phyloP scores from a whole-genome alignment of 2,888 invertebrate genomes.

The Diabrotica balteata region DNA sequence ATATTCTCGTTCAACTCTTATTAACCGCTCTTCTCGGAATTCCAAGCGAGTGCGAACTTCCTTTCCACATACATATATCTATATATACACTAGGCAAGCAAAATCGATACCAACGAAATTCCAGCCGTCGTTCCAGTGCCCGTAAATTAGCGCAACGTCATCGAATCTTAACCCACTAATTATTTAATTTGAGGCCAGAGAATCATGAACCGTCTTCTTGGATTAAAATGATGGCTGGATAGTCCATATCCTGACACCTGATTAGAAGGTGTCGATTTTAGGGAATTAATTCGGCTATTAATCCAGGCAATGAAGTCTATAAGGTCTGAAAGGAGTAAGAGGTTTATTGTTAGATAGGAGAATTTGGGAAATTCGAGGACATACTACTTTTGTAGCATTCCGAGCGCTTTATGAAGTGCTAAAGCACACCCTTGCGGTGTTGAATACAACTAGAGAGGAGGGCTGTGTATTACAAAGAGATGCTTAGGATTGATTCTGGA shows the following conservation, averaged over 20 bases:
- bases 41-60: slow-evolving; percentile 5
- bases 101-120: slow-evolving; percentile 12
- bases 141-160: slow-evolving; percentile 12
- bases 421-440: too few relatives aligned
- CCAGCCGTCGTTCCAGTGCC: slow-evolving; percentile 11
- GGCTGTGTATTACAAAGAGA: too few relatives aligned
- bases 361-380: too few relatives aligned
- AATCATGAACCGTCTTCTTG: slow-evolving; percentile 13
- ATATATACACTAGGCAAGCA: too few relatives aligned
- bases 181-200: slow-evolving; percentile 20
- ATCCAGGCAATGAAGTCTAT: too few relatives aligned
- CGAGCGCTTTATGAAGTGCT: too few relatives aligned
- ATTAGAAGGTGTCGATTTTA: slow-evolving; percentile 15
- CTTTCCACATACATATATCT: slow-evolving; percentile 1
- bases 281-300: slow-evolving; percentile 1
- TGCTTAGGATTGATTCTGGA: too few relatives aligned
- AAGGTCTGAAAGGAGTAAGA: too few relatives aligned
- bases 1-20: not conserved
- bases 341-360: too few relatives aligned
- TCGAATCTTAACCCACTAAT: slow-evolving; percentile 13
- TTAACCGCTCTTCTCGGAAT: not conserved
- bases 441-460: too few relatives aligned
- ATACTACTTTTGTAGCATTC: too few relatives aligned
- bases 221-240: slow-evolving; percentile 8
- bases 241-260: slow-evolving; percentile 10